phyloP scores from a whole-genome alignment of 2,888 invertebrate species.

The Drosophila rellima region DNA sequence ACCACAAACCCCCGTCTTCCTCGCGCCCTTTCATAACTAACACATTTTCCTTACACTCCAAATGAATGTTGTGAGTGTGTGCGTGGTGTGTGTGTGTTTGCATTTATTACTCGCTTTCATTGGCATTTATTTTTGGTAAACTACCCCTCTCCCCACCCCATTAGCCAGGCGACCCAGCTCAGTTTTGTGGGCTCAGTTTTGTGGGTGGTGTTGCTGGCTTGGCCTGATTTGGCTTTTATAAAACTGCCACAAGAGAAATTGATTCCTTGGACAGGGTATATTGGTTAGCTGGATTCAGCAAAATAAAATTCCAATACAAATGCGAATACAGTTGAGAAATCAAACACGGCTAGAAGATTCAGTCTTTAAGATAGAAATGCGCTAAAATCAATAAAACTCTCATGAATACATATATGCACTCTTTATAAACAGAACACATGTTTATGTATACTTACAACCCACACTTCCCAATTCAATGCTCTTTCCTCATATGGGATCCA shows the following conservation, averaged over 20 bases:
- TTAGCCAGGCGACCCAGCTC: background rate
- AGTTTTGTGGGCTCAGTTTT: constrained; percentile 47
- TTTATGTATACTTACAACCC: constrained; percentile 26
- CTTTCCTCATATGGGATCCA: constrained; percentile 25
- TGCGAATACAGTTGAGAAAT: background rate
- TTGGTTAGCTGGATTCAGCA: background rate
- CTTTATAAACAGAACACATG: background rate
- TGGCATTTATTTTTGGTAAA: constrained; percentile 75
- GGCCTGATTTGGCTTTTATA: constrained; percentile 57
- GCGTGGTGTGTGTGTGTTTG: constrained; percentile 49
- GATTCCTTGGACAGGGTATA: background rate
- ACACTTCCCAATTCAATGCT: constrained; percentile 12
- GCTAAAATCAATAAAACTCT: constrained; percentile 16
- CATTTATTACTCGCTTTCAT: constrained; percentile 79
- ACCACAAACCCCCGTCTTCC: constrained; percentile 10
- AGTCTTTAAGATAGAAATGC: background rate
- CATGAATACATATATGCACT: constrained; percentile 5
- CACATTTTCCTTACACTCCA: constrained; percentile 66
- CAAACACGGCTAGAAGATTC: background rate
- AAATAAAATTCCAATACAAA: background rate
- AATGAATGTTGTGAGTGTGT: constrained; percentile 23
- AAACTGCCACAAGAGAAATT: constrained; percentile 6
- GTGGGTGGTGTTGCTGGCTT: constrained; percentile 31
- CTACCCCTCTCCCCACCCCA: constrained; percentile 22
- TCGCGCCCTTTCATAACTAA: constrained; percentile 63